Conservation (phyloP, 2,888 invertebrate genomes). For the Callosobruchus maculatus region DNA sequence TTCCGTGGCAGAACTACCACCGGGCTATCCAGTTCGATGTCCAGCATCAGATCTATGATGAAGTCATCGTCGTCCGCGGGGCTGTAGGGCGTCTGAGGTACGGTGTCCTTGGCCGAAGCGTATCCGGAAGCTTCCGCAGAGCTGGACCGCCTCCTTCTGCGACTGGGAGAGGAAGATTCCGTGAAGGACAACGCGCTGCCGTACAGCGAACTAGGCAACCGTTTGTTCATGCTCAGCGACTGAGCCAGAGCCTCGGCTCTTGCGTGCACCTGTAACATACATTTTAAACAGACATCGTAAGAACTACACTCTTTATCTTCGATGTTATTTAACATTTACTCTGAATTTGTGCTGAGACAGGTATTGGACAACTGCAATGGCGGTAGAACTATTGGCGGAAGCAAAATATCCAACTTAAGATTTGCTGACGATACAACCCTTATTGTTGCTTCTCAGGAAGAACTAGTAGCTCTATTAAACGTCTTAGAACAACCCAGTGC, state of each 20-base stretch:
- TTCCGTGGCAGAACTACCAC: conserved; percentile 84
- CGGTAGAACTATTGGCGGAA: no score
- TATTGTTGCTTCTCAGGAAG: no score
- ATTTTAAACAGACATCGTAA: no score
- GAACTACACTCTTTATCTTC: no score
- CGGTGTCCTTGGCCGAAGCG: conserved; percentile 43
- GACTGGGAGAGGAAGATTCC: conserved; percentile 50
- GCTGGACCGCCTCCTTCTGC: conserved; percentile 47
- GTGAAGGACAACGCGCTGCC: conserved; percentile 44
- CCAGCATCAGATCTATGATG: conserved; percentile 55
- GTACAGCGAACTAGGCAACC: conserved; percentile 48
- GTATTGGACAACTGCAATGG: no score
- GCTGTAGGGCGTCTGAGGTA: conserved; percentile 46
- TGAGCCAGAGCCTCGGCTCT: conserved; percentile 59
- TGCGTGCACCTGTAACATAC: conserved; percentile 57
- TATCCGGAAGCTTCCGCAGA: conserved; percentile 42
- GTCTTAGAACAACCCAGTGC: no score
- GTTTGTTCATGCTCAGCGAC: conserved; percentile 56
- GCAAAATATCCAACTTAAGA: no score
- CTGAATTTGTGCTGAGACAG: no score
- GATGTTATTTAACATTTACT: no score
- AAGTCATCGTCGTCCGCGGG: conserved; percentile 41
- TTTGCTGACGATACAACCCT: no score
- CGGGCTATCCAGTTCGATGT: conserved; percentile 84
- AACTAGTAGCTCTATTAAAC: no score